Evolutionary conservation across 2,797 vertebrate species (phyloP).

Genomic region (Ctenosaura bakeri): DNA sequence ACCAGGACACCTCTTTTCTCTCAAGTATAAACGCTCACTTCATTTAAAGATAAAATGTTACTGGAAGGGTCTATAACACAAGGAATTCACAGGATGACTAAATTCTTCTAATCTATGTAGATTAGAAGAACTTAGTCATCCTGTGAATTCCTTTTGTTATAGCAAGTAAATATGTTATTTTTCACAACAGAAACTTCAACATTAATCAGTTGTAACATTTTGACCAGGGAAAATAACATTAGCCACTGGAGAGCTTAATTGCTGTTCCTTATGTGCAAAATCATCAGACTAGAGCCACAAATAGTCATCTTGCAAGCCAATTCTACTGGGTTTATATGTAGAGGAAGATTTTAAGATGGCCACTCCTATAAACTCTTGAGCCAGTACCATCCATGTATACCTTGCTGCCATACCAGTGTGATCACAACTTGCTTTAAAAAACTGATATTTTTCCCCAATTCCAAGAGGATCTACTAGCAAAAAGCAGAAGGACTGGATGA

Average conservation of each 20-base stretch:
- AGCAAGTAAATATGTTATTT: slow-evolving; percentile 47
- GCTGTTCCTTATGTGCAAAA: not conserved
- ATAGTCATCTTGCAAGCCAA: slow-evolving; percentile 25
- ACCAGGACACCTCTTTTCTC: slow-evolving; percentile 26
- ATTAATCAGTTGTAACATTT: slow-evolving; percentile 42
- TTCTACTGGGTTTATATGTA: not conserved
- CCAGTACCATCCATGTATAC: slow-evolving; percentile 14
- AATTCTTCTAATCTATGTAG: slow-evolving; percentile 38
- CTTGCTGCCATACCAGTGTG: not conserved
- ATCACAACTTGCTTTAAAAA: slow-evolving; percentile 49
- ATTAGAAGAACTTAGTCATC: slow-evolving; percentile 1
- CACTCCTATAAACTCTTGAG: slow-evolving; percentile 9
- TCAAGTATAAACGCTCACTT: slow-evolving; percentile 42
- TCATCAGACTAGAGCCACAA: slow-evolving; percentile 1
- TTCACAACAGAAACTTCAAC: slow-evolving; percentile 58
- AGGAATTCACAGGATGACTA: slow-evolving; percentile 28
- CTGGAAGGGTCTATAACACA: slow-evolving; percentile 60
- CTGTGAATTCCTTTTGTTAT: slow-evolving; percentile 52
- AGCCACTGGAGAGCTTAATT: slow-evolving; percentile 28
- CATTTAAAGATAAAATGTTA: slow-evolving; percentile 55
- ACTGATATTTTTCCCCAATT: slow-evolving; percentile 35
- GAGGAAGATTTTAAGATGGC: slow-evolving; percentile 43
- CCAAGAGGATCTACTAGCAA: slow-evolving; percentile 67
- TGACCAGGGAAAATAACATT: slow-evolving; percentile 22
- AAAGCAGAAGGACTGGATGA: slow-evolving; percentile 67